Conservation (phyloP, 2,888 invertebrate species). For the Muscina levida region DNA sequence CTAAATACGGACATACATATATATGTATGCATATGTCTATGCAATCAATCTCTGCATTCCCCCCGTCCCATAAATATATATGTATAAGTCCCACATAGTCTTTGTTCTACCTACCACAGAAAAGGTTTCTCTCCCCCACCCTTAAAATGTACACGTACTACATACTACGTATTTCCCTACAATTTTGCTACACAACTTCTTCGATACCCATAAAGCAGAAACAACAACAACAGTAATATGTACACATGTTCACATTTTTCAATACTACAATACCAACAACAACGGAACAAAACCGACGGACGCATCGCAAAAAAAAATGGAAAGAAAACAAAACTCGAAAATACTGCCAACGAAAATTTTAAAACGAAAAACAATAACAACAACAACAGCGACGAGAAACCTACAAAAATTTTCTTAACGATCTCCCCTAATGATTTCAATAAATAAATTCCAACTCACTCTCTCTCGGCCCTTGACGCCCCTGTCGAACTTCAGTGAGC, state of each 20-base stretch:
- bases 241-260: constrained; percentile 42
- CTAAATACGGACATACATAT: neutral
- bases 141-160: too few relatives aligned
- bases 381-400: too few relatives aligned
- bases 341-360: constrained; percentile 30
- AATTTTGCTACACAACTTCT: neutral
- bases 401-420: constrained; percentile 42
- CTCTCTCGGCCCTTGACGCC: neutral
- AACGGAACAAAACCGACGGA: neutral
- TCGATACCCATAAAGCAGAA: neutral
- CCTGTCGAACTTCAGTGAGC: too few relatives aligned
- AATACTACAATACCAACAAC: constrained; percentile 10
- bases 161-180: neutral
- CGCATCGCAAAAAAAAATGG: constrained; percentile 26
- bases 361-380: constrained; percentile 14
- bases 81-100: too few relatives aligned
- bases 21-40: neutral
- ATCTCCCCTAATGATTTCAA: constrained; percentile 53
- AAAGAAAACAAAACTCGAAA: constrained; percentile 29
- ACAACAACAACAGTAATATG: too few relatives aligned
- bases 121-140: too few relatives aligned
- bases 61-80: too few relatives aligned
- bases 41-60: too few relatives aligned
- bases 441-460: constrained; percentile 42
- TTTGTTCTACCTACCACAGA: too few relatives aligned